phyloP scores from a whole-genome alignment of 2,113 vertebrate genomes.

The Centropus unirufus region DNA sequence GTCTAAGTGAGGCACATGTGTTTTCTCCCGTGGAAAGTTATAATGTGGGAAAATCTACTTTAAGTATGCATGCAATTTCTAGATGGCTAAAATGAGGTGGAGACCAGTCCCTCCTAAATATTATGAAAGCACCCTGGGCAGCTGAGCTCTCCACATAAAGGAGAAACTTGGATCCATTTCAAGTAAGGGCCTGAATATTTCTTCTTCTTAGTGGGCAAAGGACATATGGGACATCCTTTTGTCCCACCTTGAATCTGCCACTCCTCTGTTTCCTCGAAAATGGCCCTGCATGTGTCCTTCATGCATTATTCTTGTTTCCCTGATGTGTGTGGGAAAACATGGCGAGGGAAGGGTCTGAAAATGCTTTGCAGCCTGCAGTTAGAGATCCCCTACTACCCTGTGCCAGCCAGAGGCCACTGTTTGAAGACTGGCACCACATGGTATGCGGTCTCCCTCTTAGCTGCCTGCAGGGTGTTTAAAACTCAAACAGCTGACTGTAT shows the following conservation, averaged over 20 bases:
- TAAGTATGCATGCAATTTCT: accelerated
- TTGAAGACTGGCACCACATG: accelerated
- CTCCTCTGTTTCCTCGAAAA: background rate
- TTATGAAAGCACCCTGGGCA: background rate
- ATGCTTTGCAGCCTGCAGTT: background rate
- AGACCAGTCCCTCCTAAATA: background rate
- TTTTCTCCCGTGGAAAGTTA: background rate
- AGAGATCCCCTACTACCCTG: accelerated
- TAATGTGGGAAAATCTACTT: accelerated
- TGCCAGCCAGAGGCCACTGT: accelerated
- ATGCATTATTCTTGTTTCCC: background rate
- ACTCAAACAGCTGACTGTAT: background rate
- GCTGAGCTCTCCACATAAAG: background rate
- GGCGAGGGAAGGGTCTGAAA: background rate
- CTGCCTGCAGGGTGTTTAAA: background rate
- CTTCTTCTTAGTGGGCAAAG: background rate
- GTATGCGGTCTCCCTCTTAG: accelerated
- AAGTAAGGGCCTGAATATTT: background rate
- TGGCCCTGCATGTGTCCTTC: background rate
- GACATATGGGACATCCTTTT: background rate
- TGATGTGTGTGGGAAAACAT: accelerated
- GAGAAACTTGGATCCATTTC: background rate
- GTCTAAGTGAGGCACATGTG: background rate
- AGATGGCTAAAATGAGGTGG: background rate
- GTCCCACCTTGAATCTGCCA: background rate